Conservation (phyloP, 2,113 vertebrate species). For the Puma concolor region DNA sequence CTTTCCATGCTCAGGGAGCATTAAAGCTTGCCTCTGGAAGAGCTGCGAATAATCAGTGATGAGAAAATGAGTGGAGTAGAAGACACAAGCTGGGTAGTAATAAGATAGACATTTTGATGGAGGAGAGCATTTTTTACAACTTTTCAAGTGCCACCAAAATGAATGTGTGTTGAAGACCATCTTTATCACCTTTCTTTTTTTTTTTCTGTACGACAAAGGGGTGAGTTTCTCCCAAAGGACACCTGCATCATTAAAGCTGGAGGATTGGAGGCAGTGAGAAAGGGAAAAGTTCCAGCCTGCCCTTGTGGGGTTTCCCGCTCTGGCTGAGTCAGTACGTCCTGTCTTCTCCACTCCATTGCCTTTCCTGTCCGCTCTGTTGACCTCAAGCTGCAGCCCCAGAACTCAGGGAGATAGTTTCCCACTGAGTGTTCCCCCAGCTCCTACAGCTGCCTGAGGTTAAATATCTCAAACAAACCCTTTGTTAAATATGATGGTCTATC, state of each 20-base stretch:
- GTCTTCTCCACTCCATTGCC: accelerated
- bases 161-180: not conserved
- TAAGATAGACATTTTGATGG: not conserved
- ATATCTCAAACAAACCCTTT: not conserved
- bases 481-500: not conserved
- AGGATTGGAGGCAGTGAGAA: not conserved
- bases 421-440: not conserved
- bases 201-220: not conserved
- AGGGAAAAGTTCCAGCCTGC: accelerated
- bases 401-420: no score
- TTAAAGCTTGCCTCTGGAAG: not conserved
- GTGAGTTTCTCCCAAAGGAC: not conserved
- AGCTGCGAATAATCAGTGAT: not conserved
- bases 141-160: not conserved
- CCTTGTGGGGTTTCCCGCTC: accelerated
- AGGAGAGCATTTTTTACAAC: not conserved
- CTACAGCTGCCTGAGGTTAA: not conserved
- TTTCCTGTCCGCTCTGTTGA: not conserved
- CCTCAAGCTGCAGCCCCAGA: not conserved
- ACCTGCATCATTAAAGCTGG: accelerated
- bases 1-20: not conserved
- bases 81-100: accelerated
- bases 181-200: not conserved
- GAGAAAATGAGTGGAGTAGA: not conserved
- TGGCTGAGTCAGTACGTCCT: not conserved